Evolutionary conservation across 2,888 invertebrate species (phyloP).

Genomic region (Falcaria lacertinaria): DNA sequence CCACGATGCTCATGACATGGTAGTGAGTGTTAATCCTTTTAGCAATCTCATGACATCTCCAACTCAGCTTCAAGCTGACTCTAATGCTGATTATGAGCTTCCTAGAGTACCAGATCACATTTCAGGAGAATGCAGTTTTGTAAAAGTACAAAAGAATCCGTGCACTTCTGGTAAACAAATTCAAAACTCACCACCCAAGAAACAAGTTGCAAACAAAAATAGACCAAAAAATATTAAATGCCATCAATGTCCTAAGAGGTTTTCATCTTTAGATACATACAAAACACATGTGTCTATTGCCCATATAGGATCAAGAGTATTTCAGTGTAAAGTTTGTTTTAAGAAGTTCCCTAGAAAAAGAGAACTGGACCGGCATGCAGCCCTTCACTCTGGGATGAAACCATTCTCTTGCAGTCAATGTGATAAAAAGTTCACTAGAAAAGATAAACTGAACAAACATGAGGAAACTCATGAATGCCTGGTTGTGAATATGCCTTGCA

Average conservation of each 20-base stretch:
- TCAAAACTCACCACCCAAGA: conserved; percentile 53
- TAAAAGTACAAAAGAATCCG: conserved; percentile 56
- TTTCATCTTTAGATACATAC: conserved; percentile 72
- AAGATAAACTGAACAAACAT: conserved; percentile 84
- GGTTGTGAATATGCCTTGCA: conserved; percentile 81
- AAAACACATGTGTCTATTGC: conserved; percentile 75
- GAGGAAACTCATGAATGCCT: conserved; percentile 82
- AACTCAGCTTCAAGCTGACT: conserved; percentile 41
- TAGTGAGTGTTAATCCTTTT: conserved; percentile 81
- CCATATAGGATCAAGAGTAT: conserved; percentile 77
- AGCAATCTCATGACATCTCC: conserved; percentile 71
- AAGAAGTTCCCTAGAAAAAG: conserved; percentile 84
- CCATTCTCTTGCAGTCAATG: conserved; percentile 84
- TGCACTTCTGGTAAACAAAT: conserved; percentile 42
- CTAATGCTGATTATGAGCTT: conserved; percentile 59
- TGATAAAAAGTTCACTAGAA: conserved; percentile 83
- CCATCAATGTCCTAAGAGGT: conserved; percentile 73
- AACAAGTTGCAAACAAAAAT: conserved; percentile 54
- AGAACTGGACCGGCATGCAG: conserved; percentile 84
- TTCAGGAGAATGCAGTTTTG: conserved; percentile 68
- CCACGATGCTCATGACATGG: conserved; percentile 74
- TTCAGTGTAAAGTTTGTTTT: conserved; percentile 83
- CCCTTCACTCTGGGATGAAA: conserved; percentile 83
- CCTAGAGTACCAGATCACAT: conserved; percentile 76
- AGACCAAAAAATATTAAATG: conserved; percentile 75